Evolutionary conservation across 2,113 vertebrate genomes (phyloP).

Genomic region (Oreocharis arfaki): DNA sequence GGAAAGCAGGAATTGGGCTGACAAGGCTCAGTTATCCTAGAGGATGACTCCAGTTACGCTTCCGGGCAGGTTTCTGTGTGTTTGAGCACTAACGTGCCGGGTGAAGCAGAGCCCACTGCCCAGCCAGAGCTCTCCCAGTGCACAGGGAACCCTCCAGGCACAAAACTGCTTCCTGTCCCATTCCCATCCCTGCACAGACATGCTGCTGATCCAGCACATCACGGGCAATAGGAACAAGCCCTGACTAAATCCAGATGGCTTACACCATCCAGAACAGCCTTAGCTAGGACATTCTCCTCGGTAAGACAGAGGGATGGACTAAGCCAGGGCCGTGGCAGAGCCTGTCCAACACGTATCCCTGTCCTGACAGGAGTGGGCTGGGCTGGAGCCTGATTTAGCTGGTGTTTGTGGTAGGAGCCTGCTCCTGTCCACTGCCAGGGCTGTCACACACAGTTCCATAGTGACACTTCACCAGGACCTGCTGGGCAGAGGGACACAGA

Average conservation of each 20-base stretch:
- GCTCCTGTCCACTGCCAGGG: not conserved
- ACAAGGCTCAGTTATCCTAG: not conserved
- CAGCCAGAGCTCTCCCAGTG: not conserved
- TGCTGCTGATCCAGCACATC: not conserved
- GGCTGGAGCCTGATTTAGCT: not conserved
- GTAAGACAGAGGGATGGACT: not conserved
- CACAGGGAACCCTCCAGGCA: not conserved
- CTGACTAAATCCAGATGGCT: not conserved
- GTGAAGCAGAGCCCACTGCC: not conserved
- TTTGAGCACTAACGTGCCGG: not conserved
- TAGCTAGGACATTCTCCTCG: not conserved
- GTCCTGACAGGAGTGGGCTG: not conserved
- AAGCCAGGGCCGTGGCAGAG: not conserved
- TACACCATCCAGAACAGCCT: not conserved
- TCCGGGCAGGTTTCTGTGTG: not conserved
- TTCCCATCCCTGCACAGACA: not conserved
- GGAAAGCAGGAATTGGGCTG: not conserved
- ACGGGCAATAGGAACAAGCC: not conserved
- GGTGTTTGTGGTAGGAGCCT: not conserved
- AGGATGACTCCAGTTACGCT: not conserved
- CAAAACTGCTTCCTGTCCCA: not conserved
- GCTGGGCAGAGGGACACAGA: not conserved
- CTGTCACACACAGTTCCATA: accelerated
- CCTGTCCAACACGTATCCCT: not conserved
- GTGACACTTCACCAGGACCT: not conserved